These are phyloP conservation scores for Eustalomyia histrio DNA, from an alignment of 2,888 invertebrate species.

Conservation along the genomic window DNA sequence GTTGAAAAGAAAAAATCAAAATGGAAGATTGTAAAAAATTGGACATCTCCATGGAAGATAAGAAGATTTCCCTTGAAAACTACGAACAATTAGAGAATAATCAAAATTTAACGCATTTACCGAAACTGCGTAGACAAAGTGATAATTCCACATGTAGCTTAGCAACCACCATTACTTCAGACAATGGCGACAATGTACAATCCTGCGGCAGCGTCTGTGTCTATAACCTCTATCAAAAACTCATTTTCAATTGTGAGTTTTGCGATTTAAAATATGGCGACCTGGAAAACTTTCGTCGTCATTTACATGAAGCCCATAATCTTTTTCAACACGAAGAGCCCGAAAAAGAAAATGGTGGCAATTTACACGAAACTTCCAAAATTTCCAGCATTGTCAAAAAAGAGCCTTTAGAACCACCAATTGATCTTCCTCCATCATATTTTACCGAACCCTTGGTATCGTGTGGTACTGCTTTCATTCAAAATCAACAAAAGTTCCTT, in stretches of 20 bases:
- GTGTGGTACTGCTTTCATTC: conserved; percentile 73
- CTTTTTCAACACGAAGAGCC: conserved; percentile 61
- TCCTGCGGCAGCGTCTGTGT: conserved; percentile 71
- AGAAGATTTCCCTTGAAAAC: not conserved
- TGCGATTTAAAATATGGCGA: conserved; percentile 71
- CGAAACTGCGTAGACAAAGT: conserved; percentile 46
- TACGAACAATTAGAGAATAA: conserved; percentile 11
- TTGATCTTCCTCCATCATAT: conserved; percentile 39
- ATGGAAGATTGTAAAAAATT: too few relatives aligned
- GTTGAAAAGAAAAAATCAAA: too few relatives aligned
- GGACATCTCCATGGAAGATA: not conserved
- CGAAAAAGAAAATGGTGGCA: conserved; percentile 65
- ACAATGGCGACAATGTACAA: conserved; percentile 67
- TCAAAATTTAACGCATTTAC: conserved; percentile 39
- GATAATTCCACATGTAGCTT: conserved; percentile 68
- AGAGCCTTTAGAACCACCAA: conserved; percentile 47
- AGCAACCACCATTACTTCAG: conserved; percentile 57
- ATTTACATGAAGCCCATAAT: conserved; percentile 70
- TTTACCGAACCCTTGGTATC: conserved; percentile 66
- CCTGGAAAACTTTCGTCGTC: conserved; percentile 68
- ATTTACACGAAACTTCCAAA: conserved; percentile 44
- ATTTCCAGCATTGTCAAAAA: conserved; percentile 26
- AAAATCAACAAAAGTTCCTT: conserved; percentile 68
- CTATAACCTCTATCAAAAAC: conserved; percentile 69
- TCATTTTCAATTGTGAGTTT: conserved; percentile 72